Base-by-base conservation (phyloP, 2,113 vertebrate genomes). In the Poecile atricapillus region DNA sequence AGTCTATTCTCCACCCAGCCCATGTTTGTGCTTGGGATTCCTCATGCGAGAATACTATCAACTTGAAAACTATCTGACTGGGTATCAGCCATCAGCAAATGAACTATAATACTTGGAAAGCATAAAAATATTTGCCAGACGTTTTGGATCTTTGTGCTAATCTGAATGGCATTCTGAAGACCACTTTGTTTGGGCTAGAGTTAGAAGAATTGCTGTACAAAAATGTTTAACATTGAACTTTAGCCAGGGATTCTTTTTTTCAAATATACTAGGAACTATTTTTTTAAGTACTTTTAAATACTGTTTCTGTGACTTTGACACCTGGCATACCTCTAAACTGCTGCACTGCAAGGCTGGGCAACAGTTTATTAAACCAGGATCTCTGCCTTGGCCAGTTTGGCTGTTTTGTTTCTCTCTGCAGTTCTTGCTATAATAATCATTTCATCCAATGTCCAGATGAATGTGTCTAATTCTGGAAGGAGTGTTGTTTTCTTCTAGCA, bases 391-490 rank as follows among this genome's bases (percentile, higher is more conserved):
- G 55, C 17, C 47, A 46, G 22, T 22, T 68, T 35, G 73, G 46
- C 44, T 92, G 56, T 25, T 88, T 77, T 64, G n/a, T 43, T 85
- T 85, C 23, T 85, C 76, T 88, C 43, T 88, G 27, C 25, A 43
- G 50, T 56, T 75, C 17, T 67, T 56, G 14, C 60, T 78, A 53
- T 50, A 2, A 62, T 67, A 85, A 74, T 35, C 0, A 6, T 83
- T 94, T 83, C 35, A 56, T 28, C 75, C 78, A 67, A 5, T 37
- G 41, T 83, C 59, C 52, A 91, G 71, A 93, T n/a, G 63, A 94
- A 88, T 24, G 55, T 41, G 30, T 77, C 90, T 95, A 88, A 95
- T 93, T 95, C 71, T 94, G 79, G 94, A 95, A 91, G 37, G 24
- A 96, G 33, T 15, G n/a, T 46, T 92, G 81, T 55, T 94, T 93